Evolutionary conservation across 1,140 invertebrate species (phyloP).

Genomic region (Phymorhynchus buccinoides): DNA sequence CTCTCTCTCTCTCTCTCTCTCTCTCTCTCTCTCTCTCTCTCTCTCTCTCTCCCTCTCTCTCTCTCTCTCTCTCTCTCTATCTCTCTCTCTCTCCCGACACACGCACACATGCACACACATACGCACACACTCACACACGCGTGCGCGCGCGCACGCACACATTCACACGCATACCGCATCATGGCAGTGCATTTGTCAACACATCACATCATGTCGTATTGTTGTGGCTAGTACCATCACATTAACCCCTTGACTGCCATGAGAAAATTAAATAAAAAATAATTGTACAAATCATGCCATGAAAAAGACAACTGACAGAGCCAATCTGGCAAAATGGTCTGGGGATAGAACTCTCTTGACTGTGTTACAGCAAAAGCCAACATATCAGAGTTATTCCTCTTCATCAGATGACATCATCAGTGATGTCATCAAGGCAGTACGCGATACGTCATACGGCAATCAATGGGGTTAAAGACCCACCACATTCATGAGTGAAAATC

Average conservation of each 20-base stretch:
- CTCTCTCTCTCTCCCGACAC: background rate
- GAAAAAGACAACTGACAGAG: background rate
- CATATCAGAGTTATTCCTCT: too few relatives aligned
- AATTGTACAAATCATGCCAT: background rate
- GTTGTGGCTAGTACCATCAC: background rate
- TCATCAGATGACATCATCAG: too few relatives aligned
- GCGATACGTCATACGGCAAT: too few relatives aligned
- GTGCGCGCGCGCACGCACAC: background rate
- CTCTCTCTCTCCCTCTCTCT: background rate
- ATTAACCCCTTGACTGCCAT: background rate
- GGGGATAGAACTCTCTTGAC: too few relatives aligned
- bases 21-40: too few relatives aligned
- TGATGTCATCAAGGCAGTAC: too few relatives aligned
- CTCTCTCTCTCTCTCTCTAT: background rate
- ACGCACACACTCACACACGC: background rate
- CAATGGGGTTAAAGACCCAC: too few relatives aligned
- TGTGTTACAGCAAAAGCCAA: too few relatives aligned
- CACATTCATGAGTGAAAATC: too few relatives aligned
- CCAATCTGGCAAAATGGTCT: too few relatives aligned
- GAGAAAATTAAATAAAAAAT: background rate
- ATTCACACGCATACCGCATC: background rate
- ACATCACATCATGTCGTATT: too few relatives aligned
- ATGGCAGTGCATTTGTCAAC: background rate
- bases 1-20: too few relatives aligned
- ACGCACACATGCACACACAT: constrained; percentile 7